phyloP scores from a whole-genome alignment of 2,113 vertebrate species.

The Phasianus colchicus region DNA sequence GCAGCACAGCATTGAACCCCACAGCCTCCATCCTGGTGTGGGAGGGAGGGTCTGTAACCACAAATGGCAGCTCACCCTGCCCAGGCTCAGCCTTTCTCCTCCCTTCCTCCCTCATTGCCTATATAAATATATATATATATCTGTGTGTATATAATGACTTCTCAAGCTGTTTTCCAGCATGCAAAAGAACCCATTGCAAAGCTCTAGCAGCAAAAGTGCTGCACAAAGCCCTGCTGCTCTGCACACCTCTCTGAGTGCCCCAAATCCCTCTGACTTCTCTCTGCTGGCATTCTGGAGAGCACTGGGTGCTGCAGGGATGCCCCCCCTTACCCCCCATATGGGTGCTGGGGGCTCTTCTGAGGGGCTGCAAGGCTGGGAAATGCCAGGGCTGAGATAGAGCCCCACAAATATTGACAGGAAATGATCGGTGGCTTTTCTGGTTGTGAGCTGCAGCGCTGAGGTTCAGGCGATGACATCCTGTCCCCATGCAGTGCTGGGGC shows the following conservation, averaged over 20 bases:
- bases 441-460: background rate
- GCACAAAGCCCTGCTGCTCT: background rate
- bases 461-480: slow-evolving; percentile 21
- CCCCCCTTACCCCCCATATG: fast-evolving
- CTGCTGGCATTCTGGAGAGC: fast-evolving
- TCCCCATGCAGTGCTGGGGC: background rate
- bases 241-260: background rate
- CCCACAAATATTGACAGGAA: slow-evolving; percentile 27
- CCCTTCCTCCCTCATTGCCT: background rate
- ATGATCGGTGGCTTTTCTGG: slow-evolving; percentile 36
- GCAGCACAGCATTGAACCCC: too few species aligned
- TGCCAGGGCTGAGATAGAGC: background rate
- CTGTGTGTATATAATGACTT: background rate
- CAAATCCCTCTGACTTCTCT: background rate
- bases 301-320: background rate
- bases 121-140: fast-evolving
- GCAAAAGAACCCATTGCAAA: fast-evolving
- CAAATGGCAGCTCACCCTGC: background rate
- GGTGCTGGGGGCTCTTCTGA: fast-evolving
- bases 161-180: background rate
- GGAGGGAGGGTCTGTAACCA: background rate
- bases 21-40: background rate
- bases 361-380: background rate
- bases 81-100: background rate
- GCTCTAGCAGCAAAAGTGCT: background rate